Evolutionary conservation across 2,113 vertebrate genomes (phyloP), one percentile per base, ranked within the genome.

Genomic region (Lutjanus erythropterus): DNA sequence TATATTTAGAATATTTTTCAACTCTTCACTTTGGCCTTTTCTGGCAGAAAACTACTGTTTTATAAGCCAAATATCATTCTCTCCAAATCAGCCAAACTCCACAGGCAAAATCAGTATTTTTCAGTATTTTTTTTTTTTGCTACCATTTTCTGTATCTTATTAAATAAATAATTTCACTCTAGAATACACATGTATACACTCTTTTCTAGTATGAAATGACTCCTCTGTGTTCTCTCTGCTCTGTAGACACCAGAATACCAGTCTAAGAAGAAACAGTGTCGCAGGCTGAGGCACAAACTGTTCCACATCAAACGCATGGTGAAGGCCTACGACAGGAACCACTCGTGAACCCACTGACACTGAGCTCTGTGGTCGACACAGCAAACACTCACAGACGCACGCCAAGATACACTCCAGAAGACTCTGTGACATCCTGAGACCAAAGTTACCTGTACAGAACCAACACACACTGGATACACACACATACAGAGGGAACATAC

Each of bases 301-400:
- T 96, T 96, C 93, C 96, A 97, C 92, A 93, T 97, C 94, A 97
- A 97, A 42, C 82, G 89, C 80, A 96, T 96, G 95, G 97, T 97
- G 82, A 96, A 95, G 89, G 79, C 93, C 44, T 97, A 97, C 10
- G 96, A 97, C 88, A 95, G 94, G 67, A 89, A 69, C 69, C 92
- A 95, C 75, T 92, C 85, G 0, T 94, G 88, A 88, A 73, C 1
- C 71, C 52, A 19, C 78, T 37, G 75, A 37, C 55, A 6, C 67
- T 23, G 21, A 14, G 37, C 77, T 68, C 47, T 23, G 78, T 58
- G 56, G 44, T 58, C 70, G 15, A 53, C 64, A 35, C 74, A 74
- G 74, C 72, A 70, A 46, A 81, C 81, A 61, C 49, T 71, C 67
- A 66, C 65, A 60, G 62, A 72, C 64, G 49, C 2, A 61, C 46